Evolutionary conservation across 2,797 vertebrate genomes (phyloP), one percentile per base, ranked within the genome.

Genomic region (Sebastes matsubarae): DNA sequence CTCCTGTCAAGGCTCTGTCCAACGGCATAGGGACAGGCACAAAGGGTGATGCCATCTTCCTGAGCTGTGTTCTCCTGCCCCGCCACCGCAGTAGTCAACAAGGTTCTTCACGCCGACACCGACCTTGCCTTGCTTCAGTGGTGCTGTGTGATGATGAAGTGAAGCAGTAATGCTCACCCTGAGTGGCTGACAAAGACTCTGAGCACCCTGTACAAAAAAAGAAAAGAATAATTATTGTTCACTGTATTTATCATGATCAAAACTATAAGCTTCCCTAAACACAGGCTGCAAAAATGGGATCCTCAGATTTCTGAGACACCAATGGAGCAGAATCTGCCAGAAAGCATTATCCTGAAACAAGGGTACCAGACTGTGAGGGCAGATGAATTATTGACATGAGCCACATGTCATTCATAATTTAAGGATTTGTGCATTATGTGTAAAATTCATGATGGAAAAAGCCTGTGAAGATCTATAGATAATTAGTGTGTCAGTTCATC

Each of bases 21-120:
- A 95, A 61, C 22, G 94, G 93, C 84, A 94, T 72, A 1, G 93
- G 93, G 42, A 95, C 93, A 65, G 94, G 94, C 87, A 94, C 94
- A 68, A 95, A 95, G 14, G 94, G 93, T 30, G 94, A 93, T 11
- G 94, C 93, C 94, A 95, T 95, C 76, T 83, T 87, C 81, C 80
- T 82, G 77, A 88, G 84, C 36, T 54, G 55, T 3, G 11, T 4
- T 12, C 68, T 77, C 72, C 76, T 18, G 82, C 61, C 64, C 80
- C 6, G 13, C 80, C 82, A 79, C 82, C 1, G 38, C 75, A 69
- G 65, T 57, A 6, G 30, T 65, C 52, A 58, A n/a, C 20, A 38
- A 69, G 24, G 65, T 16, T 58, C 70, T 20, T 68, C 46, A 50
- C 75, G 10, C 65, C 10, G 42, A 64, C 32, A 16, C 67, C 2